Evolutionary conservation across 2,113 vertebrate genomes (phyloP), one percentile per base, ranked within the genome.

Genomic region (Xiphophorus maculatus): DNA sequence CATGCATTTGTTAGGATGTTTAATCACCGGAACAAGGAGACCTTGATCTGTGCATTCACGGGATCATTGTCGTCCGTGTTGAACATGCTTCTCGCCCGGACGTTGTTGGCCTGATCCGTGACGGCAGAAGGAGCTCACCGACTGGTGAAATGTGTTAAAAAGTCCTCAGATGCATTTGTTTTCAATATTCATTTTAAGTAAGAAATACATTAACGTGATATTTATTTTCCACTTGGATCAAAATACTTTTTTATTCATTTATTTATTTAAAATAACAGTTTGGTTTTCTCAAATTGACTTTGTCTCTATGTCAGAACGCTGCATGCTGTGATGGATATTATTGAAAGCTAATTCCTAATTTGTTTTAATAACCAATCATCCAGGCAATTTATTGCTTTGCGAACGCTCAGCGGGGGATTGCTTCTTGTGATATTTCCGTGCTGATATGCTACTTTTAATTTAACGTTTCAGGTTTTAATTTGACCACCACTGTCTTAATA

Each of bases 1-100:
- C 83, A 79, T 79, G 79, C 77, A 81, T 89, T 90, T 90, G 89
- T 91, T 90, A 77, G 88, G 81, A 88, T 48, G 78, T 87, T 77
- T 90, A 91, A 91, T 91, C 82, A 75, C 77, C 71, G 60, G 79
- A 78, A 79, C 70, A 51, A 69, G 82, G 79, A 84, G 74, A 88
- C 90, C 90, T 90, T 89, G 86, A 93, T 93, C 89, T 91, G 88
- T 90, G 79, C 89, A 87, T 90, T 93, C 87, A 86, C 88, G 88
- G 80, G 88, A 85, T 90, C 77, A 90, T 92, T 91, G 86, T 92
- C 79, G 77, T 87, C 73, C 85, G 73, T 81, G 89, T 77, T 72
- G 82, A 78, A 77, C 81, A 77, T 87, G 67, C 82, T 74, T 75
- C 68, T 71, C 72, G 75, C 81, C 82, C 66, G 66, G 83, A 71